Base-by-base conservation (phyloP, 1,140 invertebrate species). In the Armadillidium nasatum region DNA sequence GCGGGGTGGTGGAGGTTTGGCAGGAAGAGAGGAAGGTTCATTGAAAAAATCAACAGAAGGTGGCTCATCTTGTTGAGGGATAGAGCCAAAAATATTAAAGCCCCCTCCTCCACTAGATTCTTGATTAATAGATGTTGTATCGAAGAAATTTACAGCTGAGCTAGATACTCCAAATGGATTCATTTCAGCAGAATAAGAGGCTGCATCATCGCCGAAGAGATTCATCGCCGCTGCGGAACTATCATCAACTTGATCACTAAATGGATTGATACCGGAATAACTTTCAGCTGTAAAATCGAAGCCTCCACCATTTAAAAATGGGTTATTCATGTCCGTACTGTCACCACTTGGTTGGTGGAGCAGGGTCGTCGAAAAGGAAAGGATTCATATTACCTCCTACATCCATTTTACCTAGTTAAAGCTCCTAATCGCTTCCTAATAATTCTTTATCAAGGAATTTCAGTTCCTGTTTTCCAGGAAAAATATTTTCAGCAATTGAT, bases 361-460 rank as follows among this genome's bases (percentile, higher is more conserved):
- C n/a, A n/a, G 86, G 85, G 75, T 87, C 87, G 10, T 88, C 87
- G 81, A 90, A 88, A 60, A 93, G 88, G 83, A 93, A 93, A 44
- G 91, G 91, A 86, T 93, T 93, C 50, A 83, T 82, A 10, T 77
- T 77, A 45, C 79, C 82, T 66, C 77, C 72, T 50, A 80, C 78
- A 74, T 81, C 80, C 78, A 82, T 82, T 50, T 60, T 80, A 77
- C 70, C n/a, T n/a, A 71, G 6, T 67, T 23, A 72, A 44, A 44
- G 7, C 6, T 72, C 33, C 45, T 11, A 22, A 15, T 73, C 50
- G 21, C 44, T n/a, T n/a, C n/a, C n/a, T n/a, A n/a, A n/a, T 13
- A 83, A 73, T 75, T 82, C 78, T 22, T n/a, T 72, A 72, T 83
- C 81, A 22, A 83, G 72, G 13, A 78, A 74, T 75, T 82, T 82